A percentile compares a stretch with the other conserved stretches of the same genome.
Conservation (phyloP, 2,888 invertebrate genomes). For the Pecten maximus region DNA sequence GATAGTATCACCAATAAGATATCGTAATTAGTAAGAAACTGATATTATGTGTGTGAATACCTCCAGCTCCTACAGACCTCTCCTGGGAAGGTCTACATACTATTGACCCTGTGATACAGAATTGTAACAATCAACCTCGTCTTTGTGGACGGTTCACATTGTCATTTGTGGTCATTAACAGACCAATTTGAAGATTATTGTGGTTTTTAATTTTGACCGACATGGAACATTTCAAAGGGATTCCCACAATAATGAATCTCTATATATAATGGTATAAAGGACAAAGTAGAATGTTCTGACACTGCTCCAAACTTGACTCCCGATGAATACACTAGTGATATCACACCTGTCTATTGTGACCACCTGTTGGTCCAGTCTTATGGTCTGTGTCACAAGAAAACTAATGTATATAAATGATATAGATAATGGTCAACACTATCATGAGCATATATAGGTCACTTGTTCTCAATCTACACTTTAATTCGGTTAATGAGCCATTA, state of each 20-base stretch:
- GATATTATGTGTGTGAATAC: too few species aligned
- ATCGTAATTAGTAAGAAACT: too few species aligned
- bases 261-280: background rate
- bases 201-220: background rate
- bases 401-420: too few species aligned
- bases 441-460: too few species aligned
- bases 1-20: too few species aligned
- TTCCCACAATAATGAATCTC: background rate
- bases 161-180: constrained; percentile 33
- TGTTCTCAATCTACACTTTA: too few species aligned
- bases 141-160: background rate
- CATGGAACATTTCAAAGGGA: background rate
- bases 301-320: background rate
- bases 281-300: background rate
- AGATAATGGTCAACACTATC: too few species aligned
- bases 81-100: background rate
- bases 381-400: too few species aligned
- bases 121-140: background rate
- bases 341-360: background rate
- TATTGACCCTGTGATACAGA: background rate
- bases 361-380: background rate
- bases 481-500: too few species aligned
- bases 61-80: background rate
- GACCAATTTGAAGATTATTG: background rate
- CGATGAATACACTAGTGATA: background rate